Base-by-base conservation (phyloP, 1,140 invertebrate species). In the Trachelipus rathkii region DNA sequence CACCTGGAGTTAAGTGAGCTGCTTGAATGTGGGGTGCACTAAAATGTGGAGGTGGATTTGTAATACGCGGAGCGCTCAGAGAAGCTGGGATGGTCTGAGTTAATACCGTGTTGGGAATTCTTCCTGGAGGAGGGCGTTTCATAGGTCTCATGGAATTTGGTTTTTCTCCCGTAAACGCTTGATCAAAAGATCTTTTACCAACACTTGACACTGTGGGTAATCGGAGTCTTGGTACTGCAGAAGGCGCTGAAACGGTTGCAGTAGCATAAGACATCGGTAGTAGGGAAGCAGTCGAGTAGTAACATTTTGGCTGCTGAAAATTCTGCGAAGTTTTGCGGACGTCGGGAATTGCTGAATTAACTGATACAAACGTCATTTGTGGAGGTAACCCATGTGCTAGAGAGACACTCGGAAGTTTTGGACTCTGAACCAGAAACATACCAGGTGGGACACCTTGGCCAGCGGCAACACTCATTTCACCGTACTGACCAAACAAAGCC, bases 121-220 rank as follows among this genome's bases (percentile, higher is more conserved):
- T 44, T 45, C 43, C 71, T 78, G 71, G 74, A 68, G 70, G 70
- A 24, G 66, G 46, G 66, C 78, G 82, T 82, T 82, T 81, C 81
- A 82, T 76, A 77, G 82, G 80, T 83, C 82, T 82, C 78, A 81
- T 77, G 73, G 76, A 74, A 66, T 77, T 77, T 75, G 79, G 78
- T 80, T 83, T 82, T 72, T 83, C 82, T 69, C 82, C 81, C 19
- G 81, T 83, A 81, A 86, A 86, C 67, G 78, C 82, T 74, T 85
- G 83, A 73, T 86, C 82, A 83, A 82, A 85, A n/a, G 85, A 84
- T 83, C 86, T 71, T 84, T 87, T 84, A 84, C 86, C n/a, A 84
- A 83, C 72, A 84, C 81, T 73, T 80, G 84, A 11, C 83, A 73
- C 81, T 46, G 82, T 66, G 66, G 79, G 50, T 76, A 77, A 60